These are phyloP conservation scores for Yponomeuta evonymella DNA, from an alignment of 2,888 invertebrate genomes.

Conservation along the genomic window DNA sequence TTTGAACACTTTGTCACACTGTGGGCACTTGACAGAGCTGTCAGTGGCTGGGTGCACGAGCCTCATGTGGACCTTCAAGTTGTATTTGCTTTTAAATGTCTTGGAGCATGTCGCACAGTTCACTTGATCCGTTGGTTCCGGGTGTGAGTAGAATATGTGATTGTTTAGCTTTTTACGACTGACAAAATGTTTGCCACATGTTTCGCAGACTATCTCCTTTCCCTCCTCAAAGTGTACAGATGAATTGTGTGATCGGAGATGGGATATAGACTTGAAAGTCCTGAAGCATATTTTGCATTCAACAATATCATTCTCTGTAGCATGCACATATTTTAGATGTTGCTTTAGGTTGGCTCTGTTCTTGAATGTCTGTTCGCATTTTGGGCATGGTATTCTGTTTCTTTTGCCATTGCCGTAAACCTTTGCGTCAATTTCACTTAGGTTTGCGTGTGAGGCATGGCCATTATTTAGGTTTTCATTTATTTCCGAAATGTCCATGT, in stretches of 20 bases:
- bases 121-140: conserved; percentile 30
- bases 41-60: conserved; percentile 33
- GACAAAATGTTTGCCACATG: conserved; percentile 33
- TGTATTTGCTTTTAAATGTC: conserved; percentile 33
- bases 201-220: conserved; percentile 27
- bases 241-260: conserved; percentile 32
- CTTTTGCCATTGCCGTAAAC: conserved; percentile 35
- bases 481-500: not conserved
- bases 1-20: conserved; percentile 36
- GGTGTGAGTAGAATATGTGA: conserved; percentile 39
- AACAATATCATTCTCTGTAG: conserved; percentile 27
- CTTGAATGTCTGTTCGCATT: conserved; percentile 32
- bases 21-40: conserved; percentile 28
- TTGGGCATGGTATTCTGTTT: conserved; percentile 29
- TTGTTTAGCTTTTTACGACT: conserved; percentile 36
- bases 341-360: conserved; percentile 31
- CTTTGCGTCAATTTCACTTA: conserved; percentile 27
- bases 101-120: conserved; percentile 34
- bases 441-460: not conserved
- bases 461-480: not conserved
- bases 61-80: conserved; percentile 36
- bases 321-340: conserved; percentile 34
- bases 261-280: conserved; percentile 33
- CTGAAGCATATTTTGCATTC: conserved; percentile 34
- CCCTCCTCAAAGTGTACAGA: conserved; percentile 31